A percentile compares a stretch with the other conserved stretches of the same genome.
Evolutionary conservation across 2,113 vertebrate species (phyloP).

Genomic region (Irena cyanogastra): DNA sequence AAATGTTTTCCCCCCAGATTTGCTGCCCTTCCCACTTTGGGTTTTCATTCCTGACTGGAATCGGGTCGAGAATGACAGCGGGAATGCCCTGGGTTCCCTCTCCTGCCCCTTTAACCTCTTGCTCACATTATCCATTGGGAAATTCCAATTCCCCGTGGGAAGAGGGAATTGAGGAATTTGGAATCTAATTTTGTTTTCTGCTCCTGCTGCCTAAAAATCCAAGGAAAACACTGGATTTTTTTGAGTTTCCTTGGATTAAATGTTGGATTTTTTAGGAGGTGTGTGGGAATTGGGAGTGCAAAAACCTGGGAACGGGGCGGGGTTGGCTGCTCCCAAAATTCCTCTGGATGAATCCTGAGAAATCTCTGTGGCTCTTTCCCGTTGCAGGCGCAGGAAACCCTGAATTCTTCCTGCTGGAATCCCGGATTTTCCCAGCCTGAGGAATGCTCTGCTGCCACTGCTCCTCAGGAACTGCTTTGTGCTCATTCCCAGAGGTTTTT

Average conservation of each 20-base stretch:
- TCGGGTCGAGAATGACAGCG: fast-evolving
- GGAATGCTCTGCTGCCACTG: not conserved
- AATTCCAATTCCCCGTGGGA: not conserved
- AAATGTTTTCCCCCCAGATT: fast-evolving
- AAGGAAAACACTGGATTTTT: fast-evolving
- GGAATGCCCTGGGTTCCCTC: not conserved
- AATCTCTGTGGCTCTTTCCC: not conserved
- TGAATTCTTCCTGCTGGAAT: not conserved
- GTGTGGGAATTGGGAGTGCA: not conserved
- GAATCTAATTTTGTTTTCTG: fast-evolving
- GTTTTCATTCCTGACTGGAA: not conserved
- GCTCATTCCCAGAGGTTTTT: not conserved
- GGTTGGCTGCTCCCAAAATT: not conserved
- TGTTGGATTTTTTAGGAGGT: too few relatives aligned
- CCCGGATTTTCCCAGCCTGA: not conserved
- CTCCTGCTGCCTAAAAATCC: not conserved
- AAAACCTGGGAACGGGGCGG: not conserved
- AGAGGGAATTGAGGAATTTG: not conserved
- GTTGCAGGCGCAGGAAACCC: not conserved
- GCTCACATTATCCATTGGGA: fast-evolving
- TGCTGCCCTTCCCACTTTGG: not conserved
- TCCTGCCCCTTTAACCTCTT: not conserved
- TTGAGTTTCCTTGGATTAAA: not conserved
- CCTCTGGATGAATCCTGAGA: not conserved
- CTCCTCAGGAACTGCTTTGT: not conserved